Conservation (phyloP, 1,140 invertebrate species). For the Limonius californicus region DNA sequence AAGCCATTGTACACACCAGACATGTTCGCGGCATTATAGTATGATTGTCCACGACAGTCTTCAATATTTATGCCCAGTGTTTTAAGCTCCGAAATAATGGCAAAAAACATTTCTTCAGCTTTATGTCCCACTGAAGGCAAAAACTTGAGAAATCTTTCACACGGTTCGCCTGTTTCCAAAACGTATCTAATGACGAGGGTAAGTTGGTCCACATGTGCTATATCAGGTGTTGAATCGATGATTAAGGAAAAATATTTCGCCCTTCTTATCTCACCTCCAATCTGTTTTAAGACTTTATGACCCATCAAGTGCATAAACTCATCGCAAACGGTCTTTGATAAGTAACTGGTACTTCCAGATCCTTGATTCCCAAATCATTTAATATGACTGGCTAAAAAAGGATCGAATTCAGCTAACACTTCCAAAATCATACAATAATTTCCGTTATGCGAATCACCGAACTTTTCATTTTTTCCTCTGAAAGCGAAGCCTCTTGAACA, state of each 20-base stretch:
- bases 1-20: constrained; percentile 42
- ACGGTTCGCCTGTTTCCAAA: background rate
- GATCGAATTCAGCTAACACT: constrained; percentile 42
- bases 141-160: constrained; percentile 36
- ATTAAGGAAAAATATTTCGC: constrained; percentile 45
- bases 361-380: constrained; percentile 39
- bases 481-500: constrained; percentile 28
- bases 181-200: constrained; percentile 43
- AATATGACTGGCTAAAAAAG: constrained; percentile 42
- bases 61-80: constrained; percentile 37
- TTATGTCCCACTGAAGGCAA: constrained; percentile 30
- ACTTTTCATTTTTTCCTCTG: constrained; percentile 24
- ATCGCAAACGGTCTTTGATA: constrained; percentile 41
- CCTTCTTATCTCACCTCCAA: constrained; percentile 36
- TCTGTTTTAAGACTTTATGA: constrained; percentile 32
- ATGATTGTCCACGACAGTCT: constrained; percentile 41
- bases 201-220: constrained; percentile 47
- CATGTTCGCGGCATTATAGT: constrained; percentile 47
- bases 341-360: constrained; percentile 37
- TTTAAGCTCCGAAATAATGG: background rate
- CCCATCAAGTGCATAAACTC: constrained; percentile 42
- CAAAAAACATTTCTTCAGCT: constrained; percentile 27
- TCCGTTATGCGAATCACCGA: constrained; percentile 23
- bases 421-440: constrained; percentile 37
- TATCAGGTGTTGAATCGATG: constrained; percentile 47